Conservation (phyloP, 1,140 invertebrate species). For the Diprion similis region DNA sequence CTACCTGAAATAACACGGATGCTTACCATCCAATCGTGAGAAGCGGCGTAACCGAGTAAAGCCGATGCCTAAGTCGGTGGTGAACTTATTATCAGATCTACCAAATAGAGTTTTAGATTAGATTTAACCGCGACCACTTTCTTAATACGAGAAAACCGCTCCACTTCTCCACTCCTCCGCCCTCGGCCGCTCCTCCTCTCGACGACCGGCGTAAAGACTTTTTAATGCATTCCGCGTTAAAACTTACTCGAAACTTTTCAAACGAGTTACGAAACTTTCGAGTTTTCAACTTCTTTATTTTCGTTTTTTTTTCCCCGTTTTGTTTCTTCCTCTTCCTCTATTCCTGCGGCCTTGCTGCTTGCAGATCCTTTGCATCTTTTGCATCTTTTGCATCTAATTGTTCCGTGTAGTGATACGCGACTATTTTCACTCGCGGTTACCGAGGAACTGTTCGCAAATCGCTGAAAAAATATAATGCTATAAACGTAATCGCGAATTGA, state of each 20-base stretch:
- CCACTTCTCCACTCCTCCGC: not conserved
- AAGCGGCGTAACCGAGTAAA: conserved; percentile 29
- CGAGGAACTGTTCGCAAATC: no score
- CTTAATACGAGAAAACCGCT: conserved; percentile 11
- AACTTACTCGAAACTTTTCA: conserved; percentile 42
- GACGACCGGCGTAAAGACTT: conserved; percentile 37
- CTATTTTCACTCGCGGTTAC: no score
- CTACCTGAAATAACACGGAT: no score
- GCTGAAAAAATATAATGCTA: no score
- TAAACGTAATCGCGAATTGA: not conserved
- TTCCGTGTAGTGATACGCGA: not conserved
- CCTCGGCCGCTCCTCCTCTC: not conserved
- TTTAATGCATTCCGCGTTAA: conserved; percentile 46
- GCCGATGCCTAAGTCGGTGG: conserved; percentile 31
- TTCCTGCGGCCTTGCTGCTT: not conserved
- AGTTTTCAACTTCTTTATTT: not conserved
- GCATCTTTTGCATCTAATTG: not conserved
- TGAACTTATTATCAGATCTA: conserved; percentile 36
- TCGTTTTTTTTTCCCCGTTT: no score
- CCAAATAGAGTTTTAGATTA: conserved; percentile 46
- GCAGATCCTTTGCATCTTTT: not conserved
- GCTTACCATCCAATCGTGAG: not conserved
- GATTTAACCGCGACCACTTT: conserved; percentile 36
- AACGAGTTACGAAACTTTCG: conserved; percentile 41
- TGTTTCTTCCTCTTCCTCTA: no score